Evolutionary conservation across 2,797 vertebrate genomes (phyloP).

Genomic region (Leuciscus waleckii): DNA sequence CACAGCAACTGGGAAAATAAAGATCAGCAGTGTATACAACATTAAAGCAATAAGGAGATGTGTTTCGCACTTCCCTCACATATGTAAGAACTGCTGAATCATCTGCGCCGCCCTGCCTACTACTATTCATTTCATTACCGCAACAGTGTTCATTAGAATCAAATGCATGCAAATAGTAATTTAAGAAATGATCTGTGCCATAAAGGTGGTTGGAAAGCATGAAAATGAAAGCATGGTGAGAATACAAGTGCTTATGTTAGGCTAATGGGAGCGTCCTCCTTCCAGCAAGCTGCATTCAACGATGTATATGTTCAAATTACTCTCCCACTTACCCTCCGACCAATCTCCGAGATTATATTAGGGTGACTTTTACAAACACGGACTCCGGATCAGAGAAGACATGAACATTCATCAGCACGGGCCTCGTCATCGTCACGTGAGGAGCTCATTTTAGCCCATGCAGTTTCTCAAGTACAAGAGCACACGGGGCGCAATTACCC

Average conservation of each 20-base stretch:
- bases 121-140: slow-evolving; percentile 29
- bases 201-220: slow-evolving; percentile 50
- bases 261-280: slow-evolving; percentile 55
- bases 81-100: slow-evolving; percentile 27
- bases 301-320: slow-evolving; percentile 61
- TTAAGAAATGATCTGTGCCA: slow-evolving; percentile 18
- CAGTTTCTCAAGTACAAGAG: slow-evolving; percentile 54
- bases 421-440: slow-evolving; percentile 49
- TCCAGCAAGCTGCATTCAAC: slow-evolving; percentile 52
- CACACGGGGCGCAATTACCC: slow-evolving; percentile 53
- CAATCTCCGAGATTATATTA: slow-evolving; percentile 65
- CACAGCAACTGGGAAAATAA: slow-evolving; percentile 35
- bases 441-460: slow-evolving; percentile 51
- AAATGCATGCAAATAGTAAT: slow-evolving; percentile 29
- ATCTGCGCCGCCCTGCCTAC: background rate
- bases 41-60: slow-evolving; percentile 7
- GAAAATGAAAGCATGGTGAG: slow-evolving; percentile 22
- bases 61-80: background rate
- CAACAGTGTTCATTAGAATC: slow-evolving; percentile 27
- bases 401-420: slow-evolving; percentile 64
- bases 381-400: slow-evolving; percentile 60
- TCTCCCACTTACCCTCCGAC: slow-evolving; percentile 61
- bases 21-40: slow-evolving; percentile 39
- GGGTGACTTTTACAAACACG: slow-evolving; percentile 66
- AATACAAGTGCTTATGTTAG: slow-evolving; percentile 47